Conservation (phyloP, 2,797 vertebrate genomes). For the Linurgus olivaceus region DNA sequence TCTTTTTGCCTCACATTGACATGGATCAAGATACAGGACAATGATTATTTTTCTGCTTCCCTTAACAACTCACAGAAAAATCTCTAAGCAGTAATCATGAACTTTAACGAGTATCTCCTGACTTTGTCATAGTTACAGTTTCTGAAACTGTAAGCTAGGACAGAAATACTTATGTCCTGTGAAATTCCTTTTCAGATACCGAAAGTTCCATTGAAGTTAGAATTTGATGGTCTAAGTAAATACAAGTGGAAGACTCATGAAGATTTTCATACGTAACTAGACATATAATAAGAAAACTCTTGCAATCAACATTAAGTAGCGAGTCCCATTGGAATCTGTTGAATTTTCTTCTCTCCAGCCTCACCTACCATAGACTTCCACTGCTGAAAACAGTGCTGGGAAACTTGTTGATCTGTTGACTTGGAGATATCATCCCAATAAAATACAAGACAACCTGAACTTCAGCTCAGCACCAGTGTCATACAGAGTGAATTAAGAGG, state of each 20-base stretch:
- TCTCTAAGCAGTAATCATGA: background rate
- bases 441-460: background rate
- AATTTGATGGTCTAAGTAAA: background rate
- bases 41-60: background rate
- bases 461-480: background rate
- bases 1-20: background rate
- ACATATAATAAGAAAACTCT: background rate
- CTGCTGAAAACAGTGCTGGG: background rate
- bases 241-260: background rate
- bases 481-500: background rate
- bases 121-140: background rate
- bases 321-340: background rate
- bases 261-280: background rate
- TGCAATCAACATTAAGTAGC: background rate
- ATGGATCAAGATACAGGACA: background rate
- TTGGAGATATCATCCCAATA: background rate
- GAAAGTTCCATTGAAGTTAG: background rate
- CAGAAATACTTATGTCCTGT: background rate
- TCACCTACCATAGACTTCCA: background rate
- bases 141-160: background rate
- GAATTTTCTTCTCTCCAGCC: background rate
- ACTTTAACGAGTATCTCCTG: background rate
- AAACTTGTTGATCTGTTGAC: background rate
- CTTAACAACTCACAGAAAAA: background rate
- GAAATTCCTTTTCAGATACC: background rate